Conservation (phyloP, 1,140 invertebrate genomes). For the Drosophila tristis region DNA sequence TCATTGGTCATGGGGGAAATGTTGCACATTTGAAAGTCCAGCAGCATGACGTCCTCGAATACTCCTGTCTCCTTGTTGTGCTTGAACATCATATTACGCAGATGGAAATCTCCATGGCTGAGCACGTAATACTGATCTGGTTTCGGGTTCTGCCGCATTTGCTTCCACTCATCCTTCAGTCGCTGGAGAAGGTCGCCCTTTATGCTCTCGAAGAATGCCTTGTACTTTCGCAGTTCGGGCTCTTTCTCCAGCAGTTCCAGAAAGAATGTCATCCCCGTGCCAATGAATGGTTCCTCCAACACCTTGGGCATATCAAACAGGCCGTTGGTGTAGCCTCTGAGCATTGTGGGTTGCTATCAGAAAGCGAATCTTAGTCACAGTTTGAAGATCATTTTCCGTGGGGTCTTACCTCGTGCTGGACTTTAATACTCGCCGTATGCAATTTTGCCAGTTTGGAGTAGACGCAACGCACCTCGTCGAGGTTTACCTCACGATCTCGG, state of each 20-base stretch:
- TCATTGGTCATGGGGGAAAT: conserved; percentile 48
- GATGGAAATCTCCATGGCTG: conserved; percentile 58
- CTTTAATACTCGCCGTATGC: conserved; percentile 63
- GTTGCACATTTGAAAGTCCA: conserved; percentile 59
- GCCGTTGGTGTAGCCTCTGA: conserved; percentile 50
- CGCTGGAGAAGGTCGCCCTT: conserved; percentile 5
- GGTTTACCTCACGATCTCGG: conserved; percentile 29
- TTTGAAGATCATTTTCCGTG: neutral
- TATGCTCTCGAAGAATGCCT: conserved; percentile 21
- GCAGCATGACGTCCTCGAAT: conserved; percentile 48
- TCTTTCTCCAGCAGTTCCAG: conserved; percentile 32
- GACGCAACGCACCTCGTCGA: conserved; percentile 42
- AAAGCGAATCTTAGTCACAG: no score
- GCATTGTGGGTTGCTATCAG: conserved; percentile 32
- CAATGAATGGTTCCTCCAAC: conserved; percentile 29
- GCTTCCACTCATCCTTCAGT: conserved; percentile 6
- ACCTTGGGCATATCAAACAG: conserved; percentile 25
- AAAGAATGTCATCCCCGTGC: conserved; percentile 46
- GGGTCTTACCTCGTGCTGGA: conserved; percentile 40
- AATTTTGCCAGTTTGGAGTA: conserved; percentile 59
- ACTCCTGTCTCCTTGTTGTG: conserved; percentile 12
- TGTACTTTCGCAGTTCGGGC: conserved; percentile 36
- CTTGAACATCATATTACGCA: conserved; percentile 63
- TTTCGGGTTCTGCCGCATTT: conserved; percentile 1
- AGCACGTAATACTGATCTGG: conserved; percentile 11